Conservation (phyloP, 2,113 vertebrate genomes). For the Gymnocephalus cernua region DNA sequence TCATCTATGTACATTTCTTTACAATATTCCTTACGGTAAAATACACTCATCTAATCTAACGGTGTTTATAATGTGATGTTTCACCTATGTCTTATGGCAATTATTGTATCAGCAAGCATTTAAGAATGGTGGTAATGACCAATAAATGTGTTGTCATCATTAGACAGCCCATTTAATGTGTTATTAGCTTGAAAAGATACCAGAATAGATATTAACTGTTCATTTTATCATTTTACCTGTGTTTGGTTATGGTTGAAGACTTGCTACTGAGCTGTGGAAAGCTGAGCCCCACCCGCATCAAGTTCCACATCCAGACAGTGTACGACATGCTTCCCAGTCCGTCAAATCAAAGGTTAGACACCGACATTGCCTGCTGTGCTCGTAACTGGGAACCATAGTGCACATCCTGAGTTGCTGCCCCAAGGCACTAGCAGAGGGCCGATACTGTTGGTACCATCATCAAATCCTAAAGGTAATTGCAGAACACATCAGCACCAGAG, state of each 20-base stretch:
- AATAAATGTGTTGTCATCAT: conserved; percentile 10
- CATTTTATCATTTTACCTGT: background rate
- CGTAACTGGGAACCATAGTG: background rate
- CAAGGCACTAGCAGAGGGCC: background rate
- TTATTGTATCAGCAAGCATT: conserved; percentile 1
- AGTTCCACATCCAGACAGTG: background rate
- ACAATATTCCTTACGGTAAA: background rate
- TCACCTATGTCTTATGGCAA: background rate
- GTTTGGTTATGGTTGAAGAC: background rate
- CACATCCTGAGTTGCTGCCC: background rate
- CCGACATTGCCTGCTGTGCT: background rate
- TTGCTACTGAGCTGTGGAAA: background rate
- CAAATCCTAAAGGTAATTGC: background rate
- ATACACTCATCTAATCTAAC: background rate
- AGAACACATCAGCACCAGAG: background rate
- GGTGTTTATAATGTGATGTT: background rate
- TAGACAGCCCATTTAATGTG: conserved; percentile 16
- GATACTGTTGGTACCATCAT: background rate
- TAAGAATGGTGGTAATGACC: conserved; percentile 5
- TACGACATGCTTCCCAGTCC: background rate
- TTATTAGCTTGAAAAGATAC: background rate
- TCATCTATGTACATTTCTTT: conserved; percentile 16
- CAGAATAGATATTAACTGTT: conserved; percentile 4
- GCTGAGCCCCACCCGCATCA: background rate
- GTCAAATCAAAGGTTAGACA: background rate